Base-by-base conservation (phyloP, 2,113 vertebrate genomes). In the Lynx canadensis region DNA sequence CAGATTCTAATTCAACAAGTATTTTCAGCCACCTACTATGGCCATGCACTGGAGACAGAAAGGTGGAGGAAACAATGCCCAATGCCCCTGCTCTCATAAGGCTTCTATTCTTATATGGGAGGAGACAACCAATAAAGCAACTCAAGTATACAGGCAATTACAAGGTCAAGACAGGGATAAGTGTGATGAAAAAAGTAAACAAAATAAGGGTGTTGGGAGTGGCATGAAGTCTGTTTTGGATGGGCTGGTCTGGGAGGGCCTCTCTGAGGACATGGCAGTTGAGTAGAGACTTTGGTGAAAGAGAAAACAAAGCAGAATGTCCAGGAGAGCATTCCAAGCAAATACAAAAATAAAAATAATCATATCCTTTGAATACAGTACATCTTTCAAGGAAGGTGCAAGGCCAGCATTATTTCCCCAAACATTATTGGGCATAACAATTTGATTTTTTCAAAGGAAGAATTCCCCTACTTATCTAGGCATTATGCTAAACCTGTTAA, bases 401-500 rank as follows among this genome's bases (percentile, higher is more conserved):
- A 74, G n/a, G 25, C 15, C 60, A 82, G 27, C 78, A 94, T 6
- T 94, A 21, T 60, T 95, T 80, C 25, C 84, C 71, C 19, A 80
- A 94, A 94, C 60, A 79, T 78, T 57, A 83, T 5, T 66, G 38
- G 80, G 63, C 65, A 82, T 45, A 89, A 57, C 25, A 85, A 93
- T 79, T 78, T 76, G 19, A 82, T 71, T 93, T 97, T 33, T 93
- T 91, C 83, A 93, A 95, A 76, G 19, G 5, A 84, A 91, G 41
- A 80, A 74, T 63, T 87, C 94, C 80, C 57, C 83, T 79, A 94
- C 8, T 94, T 80, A 82, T 33, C 21, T 95, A 91, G 81, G 31
- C 45, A 45, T 50, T 91, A 89, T 19, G 38, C 21, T 60, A 97
- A 41, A 21, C 45, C 71, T 88, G 48, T 45, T 93, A 60, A 86